Evolutionary conservation across 2,888 invertebrate genomes (phyloP).

Genomic region (Microdon myrmicae): DNA sequence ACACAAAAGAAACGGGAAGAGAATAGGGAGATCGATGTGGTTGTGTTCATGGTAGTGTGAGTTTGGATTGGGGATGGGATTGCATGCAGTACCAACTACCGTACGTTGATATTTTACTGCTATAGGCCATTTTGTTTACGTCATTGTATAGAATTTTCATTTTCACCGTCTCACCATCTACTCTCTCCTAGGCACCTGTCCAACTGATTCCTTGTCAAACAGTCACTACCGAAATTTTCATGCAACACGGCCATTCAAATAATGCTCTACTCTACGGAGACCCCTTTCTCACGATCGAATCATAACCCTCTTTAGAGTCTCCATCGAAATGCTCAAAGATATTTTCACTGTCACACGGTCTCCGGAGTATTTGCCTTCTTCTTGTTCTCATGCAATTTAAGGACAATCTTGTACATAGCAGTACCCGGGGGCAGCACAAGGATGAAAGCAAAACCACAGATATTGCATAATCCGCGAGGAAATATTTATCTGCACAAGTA

Average conservation of each 20-base stretch:
- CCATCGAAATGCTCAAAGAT: conserved; percentile 36
- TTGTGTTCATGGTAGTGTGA: conserved; percentile 13
- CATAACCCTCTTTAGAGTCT: too few species aligned
- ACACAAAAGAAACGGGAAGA: conserved; percentile 34
- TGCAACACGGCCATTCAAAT: conserved; percentile 36
- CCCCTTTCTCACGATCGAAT: conserved; percentile 34
- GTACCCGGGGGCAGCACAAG: conserved; percentile 9
- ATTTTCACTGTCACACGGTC: conserved; percentile 42
- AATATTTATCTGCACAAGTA: too few species aligned
- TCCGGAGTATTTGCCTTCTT: conserved; percentile 43
- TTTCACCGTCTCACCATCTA: not conserved
- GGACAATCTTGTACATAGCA: conserved; percentile 24
- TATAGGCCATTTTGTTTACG: conserved; percentile 44
- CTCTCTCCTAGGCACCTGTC: not conserved
- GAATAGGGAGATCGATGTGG: conserved; percentile 27
- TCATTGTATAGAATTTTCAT: conserved; percentile 32
- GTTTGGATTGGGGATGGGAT: conserved; percentile 40
- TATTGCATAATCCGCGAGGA: conserved; percentile 40
- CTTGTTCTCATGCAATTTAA: conserved; percentile 45
- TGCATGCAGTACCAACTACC: conserved; percentile 43
- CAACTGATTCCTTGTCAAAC: not conserved
- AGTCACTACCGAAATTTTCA: conserved; percentile 39
- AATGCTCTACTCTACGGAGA: conserved; percentile 23
- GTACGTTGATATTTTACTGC: conserved; percentile 34
- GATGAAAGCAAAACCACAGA: conserved; percentile 39